These are phyloP conservation scores for Euproctis similis DNA, from an alignment of 2,888 invertebrate species.

Conservation along the genomic window DNA sequence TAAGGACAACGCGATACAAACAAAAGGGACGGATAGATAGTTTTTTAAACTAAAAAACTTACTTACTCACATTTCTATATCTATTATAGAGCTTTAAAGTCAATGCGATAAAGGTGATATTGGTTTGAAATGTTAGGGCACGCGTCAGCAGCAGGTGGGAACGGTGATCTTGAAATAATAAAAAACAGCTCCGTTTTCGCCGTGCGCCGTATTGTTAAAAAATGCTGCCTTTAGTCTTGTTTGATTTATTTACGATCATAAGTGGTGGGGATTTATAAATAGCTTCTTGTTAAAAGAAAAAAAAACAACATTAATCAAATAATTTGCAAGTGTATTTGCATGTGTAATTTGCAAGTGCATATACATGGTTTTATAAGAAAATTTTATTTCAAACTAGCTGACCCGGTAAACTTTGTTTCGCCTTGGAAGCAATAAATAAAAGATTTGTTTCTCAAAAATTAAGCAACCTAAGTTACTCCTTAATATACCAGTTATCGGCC, in stretches of 20 bases:
- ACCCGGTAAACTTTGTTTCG: no score
- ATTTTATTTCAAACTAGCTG: no score
- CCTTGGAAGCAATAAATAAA: no score
- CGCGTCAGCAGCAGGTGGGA: conserved; percentile 73
- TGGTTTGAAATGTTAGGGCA: conserved; percentile 32
- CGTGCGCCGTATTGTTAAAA: conserved; percentile 51
- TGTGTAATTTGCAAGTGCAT: no score
- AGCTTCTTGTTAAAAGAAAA: background rate
- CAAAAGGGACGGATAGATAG: conserved; percentile 44
- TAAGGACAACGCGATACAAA: conserved; percentile 50
- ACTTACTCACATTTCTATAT: conserved; percentile 15
- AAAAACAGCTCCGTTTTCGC: conserved; percentile 47
- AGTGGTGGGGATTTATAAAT: conserved; percentile 8
- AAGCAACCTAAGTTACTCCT: no score
- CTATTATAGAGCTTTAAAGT: conserved; percentile 18
- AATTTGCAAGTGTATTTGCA: no score
- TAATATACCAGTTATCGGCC: no score
- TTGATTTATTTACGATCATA: conserved; percentile 30
- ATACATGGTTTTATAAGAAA: no score
- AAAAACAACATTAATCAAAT: no score
- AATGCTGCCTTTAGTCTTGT: conserved; percentile 40
- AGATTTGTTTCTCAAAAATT: no score
- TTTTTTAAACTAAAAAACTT: conserved; percentile 60
- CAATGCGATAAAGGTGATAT: conserved; percentile 16
- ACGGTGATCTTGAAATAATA: conserved; percentile 61